Evolutionary conservation across 2,888 invertebrate genomes (phyloP).

Genomic region (Hedychridium roseum): DNA sequence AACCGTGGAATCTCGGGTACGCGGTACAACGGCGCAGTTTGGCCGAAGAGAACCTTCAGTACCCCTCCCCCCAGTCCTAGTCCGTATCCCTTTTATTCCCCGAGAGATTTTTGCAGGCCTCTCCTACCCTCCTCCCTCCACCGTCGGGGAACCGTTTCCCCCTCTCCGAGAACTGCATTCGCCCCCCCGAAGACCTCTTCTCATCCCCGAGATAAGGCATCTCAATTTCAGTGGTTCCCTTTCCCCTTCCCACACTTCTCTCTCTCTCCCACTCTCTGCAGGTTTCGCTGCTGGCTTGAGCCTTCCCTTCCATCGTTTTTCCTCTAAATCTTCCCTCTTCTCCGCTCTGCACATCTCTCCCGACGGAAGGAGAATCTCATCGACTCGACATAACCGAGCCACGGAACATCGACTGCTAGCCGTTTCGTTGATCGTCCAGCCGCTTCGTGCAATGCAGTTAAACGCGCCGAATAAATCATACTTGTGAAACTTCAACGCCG

Average conservation of each 20-base stretch:
- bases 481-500: too few relatives aligned
- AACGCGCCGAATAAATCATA: too few relatives aligned
- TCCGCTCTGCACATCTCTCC: not conserved
- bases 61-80: too few relatives aligned
- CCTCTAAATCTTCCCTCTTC: constrained; percentile 1
- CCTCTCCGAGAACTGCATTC: constrained; percentile 39
- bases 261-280: constrained; percentile 3
- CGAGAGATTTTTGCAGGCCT: constrained; percentile 46
- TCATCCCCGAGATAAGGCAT: constrained; percentile 54
- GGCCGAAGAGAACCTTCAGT: constrained; percentile 31
- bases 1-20: constrained; percentile 35
- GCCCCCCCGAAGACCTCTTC: constrained; percentile 40
- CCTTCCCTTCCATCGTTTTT: not conserved
- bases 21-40: constrained; percentile 29
- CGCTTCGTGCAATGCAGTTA: too few relatives aligned
- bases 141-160: too few relatives aligned
- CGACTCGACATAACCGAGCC: constrained; percentile 36
- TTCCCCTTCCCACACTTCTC: constrained; percentile 10
- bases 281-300: not conserved
- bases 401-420: constrained; percentile 34
- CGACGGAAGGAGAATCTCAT: constrained; percentile 21
- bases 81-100: constrained; percentile 46
- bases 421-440: constrained; percentile 18
- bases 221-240: constrained; percentile 48
- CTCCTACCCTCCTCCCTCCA: too few relatives aligned